phyloP scores from a whole-genome alignment of 2,797 vertebrate genomes.

The Pipistrellus pipistrellus region DNA sequence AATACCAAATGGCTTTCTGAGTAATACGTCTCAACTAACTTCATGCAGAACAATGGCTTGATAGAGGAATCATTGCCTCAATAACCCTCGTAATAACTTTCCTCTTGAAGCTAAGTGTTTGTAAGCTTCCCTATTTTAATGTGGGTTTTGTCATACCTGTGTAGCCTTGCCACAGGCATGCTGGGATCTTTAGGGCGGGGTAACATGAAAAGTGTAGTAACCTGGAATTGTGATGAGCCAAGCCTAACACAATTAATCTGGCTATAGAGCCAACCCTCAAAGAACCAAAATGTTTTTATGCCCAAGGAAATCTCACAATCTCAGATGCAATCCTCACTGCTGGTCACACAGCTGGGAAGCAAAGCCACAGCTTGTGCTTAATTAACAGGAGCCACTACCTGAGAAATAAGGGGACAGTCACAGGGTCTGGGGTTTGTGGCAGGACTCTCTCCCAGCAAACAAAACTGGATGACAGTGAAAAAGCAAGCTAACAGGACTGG shows the following conservation, averaged over 20 bases:
- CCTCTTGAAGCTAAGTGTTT: background rate
- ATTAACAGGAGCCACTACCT: background rate
- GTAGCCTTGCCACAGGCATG: background rate
- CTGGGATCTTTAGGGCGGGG: background rate
- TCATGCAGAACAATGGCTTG: background rate
- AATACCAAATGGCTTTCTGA: slow-evolving; percentile 53
- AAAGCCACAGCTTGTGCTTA: background rate
- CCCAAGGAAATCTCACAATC: background rate
- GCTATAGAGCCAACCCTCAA: background rate
- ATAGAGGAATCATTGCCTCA: background rate
- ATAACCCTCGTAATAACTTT: background rate
- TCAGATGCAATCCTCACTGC: background rate
- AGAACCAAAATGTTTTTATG: background rate
- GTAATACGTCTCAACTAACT: slow-evolving; percentile 48
- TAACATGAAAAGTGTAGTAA: background rate
- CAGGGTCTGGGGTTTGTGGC: background rate
- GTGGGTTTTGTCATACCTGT: background rate
- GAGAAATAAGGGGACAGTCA: background rate
- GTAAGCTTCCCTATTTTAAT: background rate
- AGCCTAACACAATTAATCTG: slow-evolving; percentile 6
- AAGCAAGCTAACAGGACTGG: background rate
- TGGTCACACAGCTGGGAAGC: background rate
- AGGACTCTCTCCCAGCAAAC: background rate
- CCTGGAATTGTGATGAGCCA: background rate
- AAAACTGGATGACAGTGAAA: background rate